A percentile compares a stretch with the other conserved stretches of the same genome.
phyloP scores from a whole-genome alignment of 2,797 vertebrate genomes.

The Paedocypris micromegethes region DNA sequence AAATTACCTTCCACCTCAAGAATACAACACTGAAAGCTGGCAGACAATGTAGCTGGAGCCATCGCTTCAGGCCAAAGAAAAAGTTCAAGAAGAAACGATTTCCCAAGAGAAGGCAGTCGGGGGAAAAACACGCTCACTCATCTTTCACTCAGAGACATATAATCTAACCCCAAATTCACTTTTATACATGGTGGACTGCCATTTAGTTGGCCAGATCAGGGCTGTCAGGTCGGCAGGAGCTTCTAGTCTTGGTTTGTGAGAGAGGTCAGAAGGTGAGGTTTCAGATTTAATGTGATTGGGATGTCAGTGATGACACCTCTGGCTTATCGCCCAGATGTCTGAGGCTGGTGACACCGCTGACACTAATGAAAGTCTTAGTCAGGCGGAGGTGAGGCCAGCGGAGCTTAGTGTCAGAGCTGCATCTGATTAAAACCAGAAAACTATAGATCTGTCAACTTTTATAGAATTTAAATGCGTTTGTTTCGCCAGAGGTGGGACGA shows the following conservation, averaged over 20 bases:
- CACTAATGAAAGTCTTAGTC: constrained; percentile 69
- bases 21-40: constrained; percentile 9
- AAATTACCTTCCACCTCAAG: constrained; percentile 38
- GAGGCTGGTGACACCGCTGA: constrained; percentile 62
- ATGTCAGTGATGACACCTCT: constrained; percentile 65
- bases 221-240: constrained; percentile 36
- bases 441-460: not conserved
- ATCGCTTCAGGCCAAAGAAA: constrained; percentile 24
- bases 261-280: constrained; percentile 40
- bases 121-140: constrained; percentile 19
- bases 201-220: constrained; percentile 36
- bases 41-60: constrained; percentile 29
- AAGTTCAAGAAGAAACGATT: constrained; percentile 21
- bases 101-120: constrained; percentile 21
- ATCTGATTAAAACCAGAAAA: constrained; percentile 32
- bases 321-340: constrained; percentile 59
- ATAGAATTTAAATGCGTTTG: too few species aligned
- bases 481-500: too few species aligned
- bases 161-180: constrained; percentile 25
- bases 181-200: constrained; percentile 32
- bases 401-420: constrained; percentile 51
- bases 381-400: constrained; percentile 56
- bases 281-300: constrained; percentile 61
- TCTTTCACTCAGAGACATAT: constrained; percentile 16
- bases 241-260: constrained; percentile 48